Base-by-base conservation (phyloP, 2,797 vertebrate genomes). In the Acipenser oxyrinchus region DNA sequence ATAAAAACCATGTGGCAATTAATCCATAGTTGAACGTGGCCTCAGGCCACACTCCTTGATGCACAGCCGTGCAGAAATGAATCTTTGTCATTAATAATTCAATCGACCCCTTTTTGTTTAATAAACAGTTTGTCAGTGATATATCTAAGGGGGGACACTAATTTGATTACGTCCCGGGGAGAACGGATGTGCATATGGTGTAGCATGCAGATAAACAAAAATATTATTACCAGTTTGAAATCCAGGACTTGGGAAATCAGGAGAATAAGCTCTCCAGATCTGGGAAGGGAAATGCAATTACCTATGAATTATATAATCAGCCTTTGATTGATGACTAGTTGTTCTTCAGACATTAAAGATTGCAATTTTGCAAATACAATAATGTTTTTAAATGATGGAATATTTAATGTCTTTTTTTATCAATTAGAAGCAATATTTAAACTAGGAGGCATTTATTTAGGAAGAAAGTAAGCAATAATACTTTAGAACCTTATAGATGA, bases 121-220 rank as follows among this genome's bases (percentile, higher is more conserved):
- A 94, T 97, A 95, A 95, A 90, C 89, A 82, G 89, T 89, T 85
- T 93, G 92, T 91, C 91, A 92, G 89, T 92, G 92, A 92, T 92
- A 85, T 85, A 94, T 93, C 79, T 84, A 82, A 89, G 87, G 79
- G 84, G 77, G 66, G 11, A 64, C 81, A 78, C 68, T 87, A 82
- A 88, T 81, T 79, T 73, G 78, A 82, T 82, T 80, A 77, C 68
- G 70, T 67, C 72, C 68, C 66, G 73, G 78, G 74, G 72, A 70
- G 73, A 70, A 76, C 73, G 74, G 80, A 79, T 80, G 79, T 79
- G 78, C 75, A 78, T 78, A 75, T 77, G 74, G 76, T 73, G 71
- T 69, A 67, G 70, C 61, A 71, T 71, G 77, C 72, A 70, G 78
- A 80, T 78, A 80, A 80, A 80, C 77, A 78, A 72, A 80, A 79